phyloP scores from a whole-genome alignment of 1,140 invertebrate genomes.

The Charaxes varanes region DNA sequence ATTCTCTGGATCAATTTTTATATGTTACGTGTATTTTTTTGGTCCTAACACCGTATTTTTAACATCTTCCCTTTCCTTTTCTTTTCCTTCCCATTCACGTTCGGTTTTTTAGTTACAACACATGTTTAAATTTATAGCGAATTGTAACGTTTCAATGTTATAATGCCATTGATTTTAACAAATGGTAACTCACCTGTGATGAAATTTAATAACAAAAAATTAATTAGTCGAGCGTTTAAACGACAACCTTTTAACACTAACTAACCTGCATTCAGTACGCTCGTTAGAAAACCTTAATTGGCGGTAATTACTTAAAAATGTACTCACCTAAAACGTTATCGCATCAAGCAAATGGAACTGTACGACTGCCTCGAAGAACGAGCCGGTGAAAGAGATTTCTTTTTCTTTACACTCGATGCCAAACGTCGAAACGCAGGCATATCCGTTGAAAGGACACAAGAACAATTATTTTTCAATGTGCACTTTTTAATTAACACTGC shows the following conservation, averaged over 20 bases:
- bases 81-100: too few relatives aligned
- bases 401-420: constrained; percentile 66
- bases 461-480: constrained; percentile 19
- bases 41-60: too few relatives aligned
- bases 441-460: constrained; percentile 51
- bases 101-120: too few relatives aligned
- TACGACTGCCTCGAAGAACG: constrained; percentile 36
- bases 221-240: too few relatives aligned
- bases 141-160: too few relatives aligned
- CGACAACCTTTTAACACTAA: constrained; percentile 31
- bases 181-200: too few relatives aligned
- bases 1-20: too few relatives aligned
- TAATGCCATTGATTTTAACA: too few relatives aligned
- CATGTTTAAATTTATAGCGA: too few relatives aligned
- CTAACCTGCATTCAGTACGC: constrained; percentile 27
- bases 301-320: constrained; percentile 40
- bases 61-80: too few relatives aligned
- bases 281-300: constrained; percentile 29
- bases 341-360: constrained; percentile 58
- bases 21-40: too few relatives aligned
- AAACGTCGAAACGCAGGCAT: constrained; percentile 60
- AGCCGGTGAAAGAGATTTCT: constrained; percentile 50
- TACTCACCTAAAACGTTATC: constrained; percentile 71
- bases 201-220: too few relatives aligned
- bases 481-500: constrained; percentile 49